Conservation (phyloP, 1,140 invertebrate species). For the Dreissena rostriformis region DNA sequence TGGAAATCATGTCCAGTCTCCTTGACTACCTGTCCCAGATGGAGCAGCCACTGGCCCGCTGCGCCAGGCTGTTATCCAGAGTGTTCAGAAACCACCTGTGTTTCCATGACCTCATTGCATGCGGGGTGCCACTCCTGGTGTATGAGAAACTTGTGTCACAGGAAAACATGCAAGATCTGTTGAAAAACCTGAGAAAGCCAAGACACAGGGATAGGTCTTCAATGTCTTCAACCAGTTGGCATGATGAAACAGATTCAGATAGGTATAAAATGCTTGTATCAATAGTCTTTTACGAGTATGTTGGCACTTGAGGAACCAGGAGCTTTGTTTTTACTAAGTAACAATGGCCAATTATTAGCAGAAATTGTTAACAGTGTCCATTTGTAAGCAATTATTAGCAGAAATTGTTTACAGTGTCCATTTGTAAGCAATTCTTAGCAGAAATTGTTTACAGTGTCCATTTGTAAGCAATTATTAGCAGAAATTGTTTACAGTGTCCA, state of each 20-base stretch:
- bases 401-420: too few relatives aligned
- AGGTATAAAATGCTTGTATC: not conserved
- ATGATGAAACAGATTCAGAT: conserved; percentile 18
- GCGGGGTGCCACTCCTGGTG: conserved; percentile 54
- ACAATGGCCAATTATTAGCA: too few relatives aligned
- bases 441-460: too few relatives aligned
- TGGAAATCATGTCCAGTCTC: conserved; percentile 54
- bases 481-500: too few relatives aligned
- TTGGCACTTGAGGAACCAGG: too few relatives aligned
- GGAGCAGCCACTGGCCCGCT: conserved; percentile 49
- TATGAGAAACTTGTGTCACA: conserved; percentile 53
- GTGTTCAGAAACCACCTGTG: conserved; percentile 62
- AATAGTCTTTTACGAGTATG: too few relatives aligned
- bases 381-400: too few relatives aligned
- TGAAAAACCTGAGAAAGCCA: not conserved
- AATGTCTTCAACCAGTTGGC: not conserved
- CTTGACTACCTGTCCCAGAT: conserved; percentile 61
- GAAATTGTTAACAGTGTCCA: too few relatives aligned
- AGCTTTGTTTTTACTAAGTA: too few relatives aligned
- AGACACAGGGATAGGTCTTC: conserved; percentile 14
- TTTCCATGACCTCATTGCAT: conserved; percentile 54
- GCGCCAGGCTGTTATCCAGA: conserved; percentile 57
- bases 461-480: too few relatives aligned
- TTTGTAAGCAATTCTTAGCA: too few relatives aligned
- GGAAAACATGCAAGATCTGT: not conserved